phyloP scores from a whole-genome alignment of 2,113 vertebrate genomes.

The Piprites chloris region DNA sequence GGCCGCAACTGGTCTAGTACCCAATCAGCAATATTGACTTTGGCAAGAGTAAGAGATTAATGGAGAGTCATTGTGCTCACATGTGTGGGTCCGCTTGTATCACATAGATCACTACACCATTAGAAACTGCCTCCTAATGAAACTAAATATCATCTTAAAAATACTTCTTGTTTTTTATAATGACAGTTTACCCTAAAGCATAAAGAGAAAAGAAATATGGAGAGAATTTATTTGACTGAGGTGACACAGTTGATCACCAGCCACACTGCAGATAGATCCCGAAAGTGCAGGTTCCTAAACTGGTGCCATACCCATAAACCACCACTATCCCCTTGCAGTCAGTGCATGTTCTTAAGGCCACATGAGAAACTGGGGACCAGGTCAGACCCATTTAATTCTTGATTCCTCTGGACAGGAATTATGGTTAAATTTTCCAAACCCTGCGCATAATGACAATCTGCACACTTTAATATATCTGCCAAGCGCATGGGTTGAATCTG shows the following conservation, averaged over 20 bases:
- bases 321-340: background rate
- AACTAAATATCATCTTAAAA: background rate
- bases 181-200: background rate
- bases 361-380: background rate
- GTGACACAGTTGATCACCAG: background rate
- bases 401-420: background rate
- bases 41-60: background rate
- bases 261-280: background rate
- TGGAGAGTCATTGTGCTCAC: background rate
- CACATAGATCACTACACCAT: background rate
- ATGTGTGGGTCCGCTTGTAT: background rate
- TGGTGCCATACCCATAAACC: background rate
- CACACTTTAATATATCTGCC: constrained; percentile 19
- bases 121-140: background rate
- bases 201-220: background rate
- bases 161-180: background rate
- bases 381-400: background rate
- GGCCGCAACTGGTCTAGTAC: background rate
- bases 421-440: background rate
- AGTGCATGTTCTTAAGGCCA: background rate
- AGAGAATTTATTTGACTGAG: background rate
- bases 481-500: background rate
- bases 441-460: background rate
- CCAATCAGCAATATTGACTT: background rate
- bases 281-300: background rate